Base-by-base conservation (phyloP, 2,888 invertebrate species). In the Timandra comae region DNA sequence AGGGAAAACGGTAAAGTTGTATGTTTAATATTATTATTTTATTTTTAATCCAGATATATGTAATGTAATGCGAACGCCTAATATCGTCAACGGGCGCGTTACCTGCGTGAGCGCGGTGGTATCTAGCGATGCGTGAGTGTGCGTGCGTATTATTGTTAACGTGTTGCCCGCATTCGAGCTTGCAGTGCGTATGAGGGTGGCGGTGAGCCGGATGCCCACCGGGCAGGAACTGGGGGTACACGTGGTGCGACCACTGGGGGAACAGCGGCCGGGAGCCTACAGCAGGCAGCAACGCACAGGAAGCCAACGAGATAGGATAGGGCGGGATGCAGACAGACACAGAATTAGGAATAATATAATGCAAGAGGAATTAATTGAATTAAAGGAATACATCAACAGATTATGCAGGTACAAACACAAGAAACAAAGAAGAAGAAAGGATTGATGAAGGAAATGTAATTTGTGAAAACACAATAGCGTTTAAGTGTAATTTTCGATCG, bases 201-300 rank as follows among this genome's bases (percentile, higher is more conserved):
- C 67, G 65, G 60, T 71, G 68, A 69, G 87, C 86, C 62, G 94
- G 93, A 87, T 95, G 95, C 81, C 94, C 92, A 78, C 94, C 94
- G 68, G 95, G 95, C 80, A 96, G 90, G 89, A 95, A 96, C 89
- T 96, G 95, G 62, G 96, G 95, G 86, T 95, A 95, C 70, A 96
- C 95, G 88, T 95, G 95, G 88, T 95, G 95, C 62, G 95, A 95
- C 95, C 96, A 96, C 88, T 96, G 95, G 58, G 95, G 95, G 86
- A 96, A 96, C 77, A 95, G 89, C 63, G 95, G 95, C 73, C 94
- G 90, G 67, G 92, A 90, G 76, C 92, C 84, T 63, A 51, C 30
- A 19, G 3, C 20, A 13, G 27, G 31, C 38, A 38, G 31, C 30
- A 21, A 30, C 23, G 23, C n/a, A n/a, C n/a, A 27, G 16, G 16